Evolutionary conservation across 2,797 vertebrate genomes (phyloP).

Genomic region (Spondyliosoma cantharus): DNA sequence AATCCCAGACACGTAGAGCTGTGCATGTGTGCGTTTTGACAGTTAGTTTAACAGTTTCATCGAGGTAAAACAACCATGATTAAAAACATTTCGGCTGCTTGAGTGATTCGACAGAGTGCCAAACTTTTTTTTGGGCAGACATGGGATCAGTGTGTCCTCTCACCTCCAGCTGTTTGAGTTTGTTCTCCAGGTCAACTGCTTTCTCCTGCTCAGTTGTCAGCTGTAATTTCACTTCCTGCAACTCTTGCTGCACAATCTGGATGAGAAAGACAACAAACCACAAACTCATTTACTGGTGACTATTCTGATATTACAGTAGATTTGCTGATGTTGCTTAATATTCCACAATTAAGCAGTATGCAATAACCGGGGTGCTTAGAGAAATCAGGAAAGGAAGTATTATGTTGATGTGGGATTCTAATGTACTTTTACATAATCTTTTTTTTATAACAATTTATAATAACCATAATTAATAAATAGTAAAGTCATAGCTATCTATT

Average conservation of each 20-base stretch:
- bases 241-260: slow-evolving; percentile 85
- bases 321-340: background rate
- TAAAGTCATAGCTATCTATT: too few species aligned
- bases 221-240: slow-evolving; percentile 79
- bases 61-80: background rate
- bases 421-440: too few species aligned
- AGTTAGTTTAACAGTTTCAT: slow-evolving; percentile 2
- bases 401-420: too few species aligned
- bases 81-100: background rate
- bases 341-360: background rate
- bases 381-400: background rate
- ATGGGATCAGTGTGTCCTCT: slow-evolving; percentile 10
- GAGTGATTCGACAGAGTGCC: background rate
- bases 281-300: background rate
- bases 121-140: background rate
- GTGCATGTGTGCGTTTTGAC: background rate
- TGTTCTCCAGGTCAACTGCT: slow-evolving; percentile 76
- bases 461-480: too few species aligned
- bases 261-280: slow-evolving; percentile 6
- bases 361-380: background rate
- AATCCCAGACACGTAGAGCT: slow-evolving; percentile 23
- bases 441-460: too few species aligned
- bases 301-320: background rate
- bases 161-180: slow-evolving; percentile 86
- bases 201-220: slow-evolving; percentile 80